Conservation (phyloP, 2,797 vertebrate genomes). For the Molossus molossus region DNA sequence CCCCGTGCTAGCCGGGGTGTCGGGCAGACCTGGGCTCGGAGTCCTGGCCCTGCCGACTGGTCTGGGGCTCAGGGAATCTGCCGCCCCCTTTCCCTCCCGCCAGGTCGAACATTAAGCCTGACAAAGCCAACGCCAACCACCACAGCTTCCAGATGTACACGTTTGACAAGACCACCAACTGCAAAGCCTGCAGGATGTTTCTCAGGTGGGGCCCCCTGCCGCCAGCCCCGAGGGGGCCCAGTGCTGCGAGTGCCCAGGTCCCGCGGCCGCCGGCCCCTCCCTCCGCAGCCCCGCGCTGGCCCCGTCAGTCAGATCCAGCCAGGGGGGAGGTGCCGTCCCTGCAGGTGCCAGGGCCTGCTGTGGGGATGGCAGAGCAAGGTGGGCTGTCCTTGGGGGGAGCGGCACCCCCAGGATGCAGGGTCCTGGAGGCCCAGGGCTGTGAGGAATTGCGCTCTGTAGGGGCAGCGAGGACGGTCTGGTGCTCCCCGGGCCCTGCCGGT, state of each 20-base stretch:
- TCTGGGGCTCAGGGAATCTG: not conserved
- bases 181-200: conserved; percentile 97
- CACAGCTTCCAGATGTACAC: conserved; percentile 99
- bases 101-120: conserved; percentile 99
- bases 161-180: conserved; percentile 97
- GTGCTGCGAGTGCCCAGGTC: fast-evolving
- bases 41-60: not conserved
- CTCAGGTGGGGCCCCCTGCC: conserved; percentile 91
- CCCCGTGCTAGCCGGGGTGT: fast-evolving
- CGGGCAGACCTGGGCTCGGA: not conserved
- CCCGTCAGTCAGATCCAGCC: fast-evolving
- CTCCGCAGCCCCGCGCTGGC: not conserved
- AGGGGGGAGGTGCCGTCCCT: fast-evolving
- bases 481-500: not conserved
- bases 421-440: not conserved
- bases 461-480: fast-evolving
- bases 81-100: fast-evolving
- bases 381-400: not conserved
- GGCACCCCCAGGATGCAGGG: not conserved
- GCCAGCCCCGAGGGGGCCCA: fast-evolving
- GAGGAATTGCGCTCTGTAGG: fast-evolving
- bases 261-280: fast-evolving
- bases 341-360: fast-evolving
- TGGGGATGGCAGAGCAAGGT: fast-evolving
- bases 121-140: conserved; percentile 97